Conservation (phyloP, 2,113 vertebrate genomes). For the Gobius niger region DNA sequence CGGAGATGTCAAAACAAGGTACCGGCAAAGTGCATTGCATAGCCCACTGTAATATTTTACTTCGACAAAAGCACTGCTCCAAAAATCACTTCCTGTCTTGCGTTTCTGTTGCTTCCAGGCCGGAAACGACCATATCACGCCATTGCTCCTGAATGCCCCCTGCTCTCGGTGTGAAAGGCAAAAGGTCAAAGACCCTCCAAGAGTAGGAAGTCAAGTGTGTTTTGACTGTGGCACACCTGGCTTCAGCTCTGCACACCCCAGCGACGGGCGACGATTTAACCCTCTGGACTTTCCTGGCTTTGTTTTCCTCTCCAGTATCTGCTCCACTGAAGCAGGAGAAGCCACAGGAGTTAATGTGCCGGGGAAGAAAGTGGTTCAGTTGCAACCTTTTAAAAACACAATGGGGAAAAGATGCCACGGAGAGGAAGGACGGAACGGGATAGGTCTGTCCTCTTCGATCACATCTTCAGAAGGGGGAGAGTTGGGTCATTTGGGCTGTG, state of each 20-base stretch:
- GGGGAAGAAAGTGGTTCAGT: conserved; percentile 46
- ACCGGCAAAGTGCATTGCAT: not conserved
- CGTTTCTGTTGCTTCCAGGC: not conserved
- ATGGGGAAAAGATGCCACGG: conserved; percentile 14
- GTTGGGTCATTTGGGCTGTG: conserved; percentile 37
- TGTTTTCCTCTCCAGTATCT: conserved; percentile 59
- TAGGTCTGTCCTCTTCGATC: conserved; percentile 40
- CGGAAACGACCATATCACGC: conserved; percentile 22
- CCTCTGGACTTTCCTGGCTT: conserved; percentile 48
- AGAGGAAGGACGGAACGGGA: conserved; percentile 25
- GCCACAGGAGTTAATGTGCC: conserved; percentile 57
- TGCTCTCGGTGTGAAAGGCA: conserved; percentile 31
- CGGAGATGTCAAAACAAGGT: conserved; percentile 2
- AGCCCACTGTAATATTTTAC: not conserved
- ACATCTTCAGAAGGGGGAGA: conserved; percentile 25
- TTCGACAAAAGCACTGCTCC: not conserved
- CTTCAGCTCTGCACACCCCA: conserved; percentile 40
- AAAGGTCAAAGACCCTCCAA: conserved; percentile 47
- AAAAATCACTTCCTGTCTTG: conserved; percentile 14
- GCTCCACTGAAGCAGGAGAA: conserved; percentile 53
- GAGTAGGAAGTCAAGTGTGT: conserved; percentile 52
- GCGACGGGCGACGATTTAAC: conserved; percentile 60
- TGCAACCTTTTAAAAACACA: conserved; percentile 34
- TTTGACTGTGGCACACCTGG: conserved; percentile 64
- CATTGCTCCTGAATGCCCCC: not conserved